Conservation (phyloP, 2,888 invertebrate species). For the Mechanitis mazaeus region DNA sequence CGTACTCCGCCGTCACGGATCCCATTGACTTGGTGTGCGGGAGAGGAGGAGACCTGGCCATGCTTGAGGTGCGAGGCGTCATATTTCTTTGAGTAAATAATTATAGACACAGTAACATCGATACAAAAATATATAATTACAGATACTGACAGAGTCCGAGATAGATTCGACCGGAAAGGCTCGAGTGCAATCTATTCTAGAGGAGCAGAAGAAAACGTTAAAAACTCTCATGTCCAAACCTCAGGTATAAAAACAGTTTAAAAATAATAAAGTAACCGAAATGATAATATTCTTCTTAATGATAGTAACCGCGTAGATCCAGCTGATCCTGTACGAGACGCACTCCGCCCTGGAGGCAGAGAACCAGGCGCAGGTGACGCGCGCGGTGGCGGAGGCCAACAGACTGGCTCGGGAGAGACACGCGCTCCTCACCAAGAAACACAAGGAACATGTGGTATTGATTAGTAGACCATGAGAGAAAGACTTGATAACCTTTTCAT, state of each 20-base stretch:
- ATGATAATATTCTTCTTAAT: slow-evolving; percentile 27
- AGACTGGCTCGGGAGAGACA: slow-evolving; percentile 82
- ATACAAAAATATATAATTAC: slow-evolving; percentile 17
- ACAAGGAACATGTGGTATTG: slow-evolving; percentile 27
- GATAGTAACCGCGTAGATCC: slow-evolving; percentile 69
- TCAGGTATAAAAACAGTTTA: slow-evolving; percentile 66
- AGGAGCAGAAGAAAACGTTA: slow-evolving; percentile 85
- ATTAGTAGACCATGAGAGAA: not conserved
- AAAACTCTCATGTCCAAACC: slow-evolving; percentile 86
- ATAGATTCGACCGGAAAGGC: slow-evolving; percentile 78
- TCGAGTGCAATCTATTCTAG: slow-evolving; percentile 80
- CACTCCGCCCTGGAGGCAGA: slow-evolving; percentile 86
- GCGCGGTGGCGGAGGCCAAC: slow-evolving; percentile 83
- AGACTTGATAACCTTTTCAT: not conserved
- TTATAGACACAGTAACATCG: not conserved
- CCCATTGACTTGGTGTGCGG: slow-evolving; percentile 89
- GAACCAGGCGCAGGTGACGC: slow-evolving; percentile 83
- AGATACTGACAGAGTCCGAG: slow-evolving; percentile 81
- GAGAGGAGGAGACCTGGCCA: slow-evolving; percentile 84
- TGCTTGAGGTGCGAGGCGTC: slow-evolving; percentile 77
- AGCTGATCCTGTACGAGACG: slow-evolving; percentile 87
- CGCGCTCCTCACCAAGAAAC: slow-evolving; percentile 62
- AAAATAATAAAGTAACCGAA: not conserved
- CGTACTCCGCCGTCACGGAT: slow-evolving; percentile 86
- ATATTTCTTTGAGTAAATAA: not conserved